phyloP scores from a whole-genome alignment of 2,113 vertebrate genomes.

The Amia ocellicauda region DNA sequence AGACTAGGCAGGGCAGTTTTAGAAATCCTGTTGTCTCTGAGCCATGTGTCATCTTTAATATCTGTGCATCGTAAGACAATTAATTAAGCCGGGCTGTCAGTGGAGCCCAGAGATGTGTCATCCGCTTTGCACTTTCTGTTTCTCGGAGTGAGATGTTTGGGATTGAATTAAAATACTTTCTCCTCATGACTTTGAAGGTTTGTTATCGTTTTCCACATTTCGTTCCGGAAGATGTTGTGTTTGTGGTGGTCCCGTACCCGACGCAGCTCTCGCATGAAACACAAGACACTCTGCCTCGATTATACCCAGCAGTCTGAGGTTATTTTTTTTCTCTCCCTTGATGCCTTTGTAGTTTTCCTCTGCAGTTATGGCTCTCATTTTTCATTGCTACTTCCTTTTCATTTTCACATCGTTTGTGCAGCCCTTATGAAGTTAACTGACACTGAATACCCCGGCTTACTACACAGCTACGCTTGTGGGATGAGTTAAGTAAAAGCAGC shows the following conservation, averaged over 20 bases:
- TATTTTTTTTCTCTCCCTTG: not conserved
- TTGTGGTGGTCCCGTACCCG: too few species aligned
- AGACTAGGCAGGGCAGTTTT: too few species aligned
- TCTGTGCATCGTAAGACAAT: not conserved
- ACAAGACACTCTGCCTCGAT: not conserved
- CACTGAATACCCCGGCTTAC: not conserved
- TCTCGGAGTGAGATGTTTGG: too few species aligned
- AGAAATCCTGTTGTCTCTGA: too few species aligned
- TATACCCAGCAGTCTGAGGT: not conserved
- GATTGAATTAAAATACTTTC: too few species aligned
- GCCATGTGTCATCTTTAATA: not conserved
- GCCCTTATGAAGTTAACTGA: slow-evolving; percentile 4
- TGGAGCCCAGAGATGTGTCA: too few species aligned
- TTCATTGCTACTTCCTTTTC: not conserved
- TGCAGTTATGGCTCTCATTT: slow-evolving; percentile 2
- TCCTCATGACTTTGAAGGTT: too few species aligned
- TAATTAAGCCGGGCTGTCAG: too few species aligned
- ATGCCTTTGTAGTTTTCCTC: not conserved
- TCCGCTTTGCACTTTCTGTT: too few species aligned
- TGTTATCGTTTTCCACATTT: too few species aligned
- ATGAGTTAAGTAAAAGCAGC: not conserved
- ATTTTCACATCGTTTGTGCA: slow-evolving; percentile 5
- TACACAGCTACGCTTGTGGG: not conserved
- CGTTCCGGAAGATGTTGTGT: too few species aligned
- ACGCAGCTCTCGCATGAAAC: slow-evolving; percentile 1